phyloP scores from a whole-genome alignment of 2,113 vertebrate species.

The Channa argus region DNA sequence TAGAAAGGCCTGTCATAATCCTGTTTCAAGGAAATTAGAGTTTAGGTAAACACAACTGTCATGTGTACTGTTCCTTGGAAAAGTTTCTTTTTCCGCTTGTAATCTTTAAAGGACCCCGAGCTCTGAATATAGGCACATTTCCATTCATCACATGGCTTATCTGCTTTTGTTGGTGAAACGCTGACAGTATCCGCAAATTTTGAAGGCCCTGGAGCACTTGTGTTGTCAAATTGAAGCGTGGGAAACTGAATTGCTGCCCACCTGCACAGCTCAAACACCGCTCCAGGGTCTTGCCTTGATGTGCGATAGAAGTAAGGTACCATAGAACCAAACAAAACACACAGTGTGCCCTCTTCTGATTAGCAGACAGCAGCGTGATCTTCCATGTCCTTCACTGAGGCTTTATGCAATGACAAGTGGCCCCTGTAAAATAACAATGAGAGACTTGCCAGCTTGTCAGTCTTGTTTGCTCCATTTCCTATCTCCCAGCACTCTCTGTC shows the following conservation, averaged over 20 bases:
- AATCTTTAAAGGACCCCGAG: conserved; percentile 62
- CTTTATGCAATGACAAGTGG: conserved; percentile 43
- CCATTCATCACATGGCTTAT: conserved; percentile 55
- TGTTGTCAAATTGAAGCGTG: conserved; percentile 68
- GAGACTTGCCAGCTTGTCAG: conserved; percentile 55
- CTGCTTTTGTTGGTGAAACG: conserved; percentile 56
- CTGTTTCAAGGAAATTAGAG: conserved; percentile 66
- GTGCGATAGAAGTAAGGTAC: conserved; percentile 51
- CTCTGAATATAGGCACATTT: conserved; percentile 50
- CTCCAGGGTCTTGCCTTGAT: conserved; percentile 65
- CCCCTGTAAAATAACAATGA: conserved; percentile 59
- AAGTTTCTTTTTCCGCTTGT: conserved; percentile 23
- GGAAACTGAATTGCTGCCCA: conserved; percentile 58
- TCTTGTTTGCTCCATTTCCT: conserved; percentile 64
- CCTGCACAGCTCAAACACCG: conserved; percentile 55
- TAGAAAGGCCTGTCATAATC: conserved; percentile 68
- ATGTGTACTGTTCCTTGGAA: conserved; percentile 46
- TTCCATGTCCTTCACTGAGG: conserved; percentile 55
- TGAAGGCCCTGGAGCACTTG: conserved; percentile 58
- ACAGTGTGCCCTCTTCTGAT: conserved; percentile 48
- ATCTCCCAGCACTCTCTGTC: conserved; percentile 35
- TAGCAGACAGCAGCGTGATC: conserved; percentile 60
- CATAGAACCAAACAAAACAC: conserved; percentile 53
- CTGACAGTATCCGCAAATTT: conserved; percentile 60
- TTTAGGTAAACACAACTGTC: conserved; percentile 75